Conservation (phyloP, 2,797 vertebrate genomes). For the Girardinus metallicus region DNA sequence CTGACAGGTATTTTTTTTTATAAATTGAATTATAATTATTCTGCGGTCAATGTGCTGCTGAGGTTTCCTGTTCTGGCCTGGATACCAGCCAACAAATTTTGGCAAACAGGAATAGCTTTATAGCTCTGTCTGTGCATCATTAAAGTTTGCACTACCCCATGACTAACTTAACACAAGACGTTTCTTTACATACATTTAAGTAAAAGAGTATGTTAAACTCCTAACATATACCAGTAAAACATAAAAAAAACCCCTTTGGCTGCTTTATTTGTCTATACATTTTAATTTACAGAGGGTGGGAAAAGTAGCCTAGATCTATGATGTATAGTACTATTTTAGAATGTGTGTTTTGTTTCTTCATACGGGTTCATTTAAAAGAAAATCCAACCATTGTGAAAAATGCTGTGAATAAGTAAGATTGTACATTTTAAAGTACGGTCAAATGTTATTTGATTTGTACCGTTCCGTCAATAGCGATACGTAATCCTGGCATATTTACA, state of each 20-base stretch:
- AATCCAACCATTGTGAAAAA: background rate
- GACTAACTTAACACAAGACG: background rate
- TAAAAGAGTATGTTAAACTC: background rate
- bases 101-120: slow-evolving; percentile 10
- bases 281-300: background rate
- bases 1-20: slow-evolving; percentile 5
- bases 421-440: background rate
- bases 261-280: background rate
- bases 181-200: background rate
- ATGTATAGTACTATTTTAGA: background rate
- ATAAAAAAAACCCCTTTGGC: background rate
- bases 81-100: slow-evolving; percentile 7
- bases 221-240: background rate
- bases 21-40: background rate
- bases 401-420: background rate
- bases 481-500: background rate
- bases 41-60: background rate
- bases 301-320: background rate
- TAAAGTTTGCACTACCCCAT: background rate
- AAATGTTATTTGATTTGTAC: background rate
- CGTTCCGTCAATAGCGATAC: background rate
- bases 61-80: background rate
- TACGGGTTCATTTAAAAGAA: background rate
- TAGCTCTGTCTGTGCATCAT: background rate
- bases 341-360: background rate